These are phyloP conservation scores for Acanthurus leucopareius DNA, from an alignment of 2,797 vertebrate genomes.

Conservation along the genomic window DNA sequence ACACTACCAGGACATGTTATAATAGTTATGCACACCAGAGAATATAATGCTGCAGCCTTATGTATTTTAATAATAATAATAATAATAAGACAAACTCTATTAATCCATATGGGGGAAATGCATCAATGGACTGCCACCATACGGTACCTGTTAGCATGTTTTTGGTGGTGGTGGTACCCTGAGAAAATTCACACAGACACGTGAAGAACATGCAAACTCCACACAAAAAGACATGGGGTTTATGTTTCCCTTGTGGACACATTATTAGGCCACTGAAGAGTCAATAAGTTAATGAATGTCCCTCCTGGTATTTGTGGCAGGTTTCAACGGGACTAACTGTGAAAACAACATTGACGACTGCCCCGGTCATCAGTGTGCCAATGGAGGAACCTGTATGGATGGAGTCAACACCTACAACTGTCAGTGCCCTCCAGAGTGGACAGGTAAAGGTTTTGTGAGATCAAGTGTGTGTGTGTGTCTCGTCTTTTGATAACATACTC, in stretches of 20 bases:
- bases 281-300: background rate
- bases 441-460: constrained; percentile 83
- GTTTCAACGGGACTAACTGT: constrained; percentile 93
- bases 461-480: background rate
- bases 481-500: background rate
- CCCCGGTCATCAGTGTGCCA: constrained; percentile 92
- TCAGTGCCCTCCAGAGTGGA: constrained; percentile 96
- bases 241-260: background rate
- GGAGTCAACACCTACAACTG: constrained; percentile 98
- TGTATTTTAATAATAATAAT: background rate
- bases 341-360: constrained; percentile 95
- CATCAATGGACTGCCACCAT: too few species aligned
- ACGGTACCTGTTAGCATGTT: too few species aligned
- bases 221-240: too few species aligned
- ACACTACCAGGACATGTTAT: constrained; percentile 20
- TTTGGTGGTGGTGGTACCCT: too few species aligned
- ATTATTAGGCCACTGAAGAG: background rate
- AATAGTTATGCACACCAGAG: background rate
- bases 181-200: too few species aligned
- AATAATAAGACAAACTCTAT: too few species aligned
- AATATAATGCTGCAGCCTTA: background rate
- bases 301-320: constrained; percentile 74
- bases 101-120: too few species aligned
- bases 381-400: constrained; percentile 94
- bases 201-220: too few species aligned